Evolutionary conservation across 2,113 vertebrate genomes (phyloP).

Genomic region (Copsychus sechellarum): DNA sequence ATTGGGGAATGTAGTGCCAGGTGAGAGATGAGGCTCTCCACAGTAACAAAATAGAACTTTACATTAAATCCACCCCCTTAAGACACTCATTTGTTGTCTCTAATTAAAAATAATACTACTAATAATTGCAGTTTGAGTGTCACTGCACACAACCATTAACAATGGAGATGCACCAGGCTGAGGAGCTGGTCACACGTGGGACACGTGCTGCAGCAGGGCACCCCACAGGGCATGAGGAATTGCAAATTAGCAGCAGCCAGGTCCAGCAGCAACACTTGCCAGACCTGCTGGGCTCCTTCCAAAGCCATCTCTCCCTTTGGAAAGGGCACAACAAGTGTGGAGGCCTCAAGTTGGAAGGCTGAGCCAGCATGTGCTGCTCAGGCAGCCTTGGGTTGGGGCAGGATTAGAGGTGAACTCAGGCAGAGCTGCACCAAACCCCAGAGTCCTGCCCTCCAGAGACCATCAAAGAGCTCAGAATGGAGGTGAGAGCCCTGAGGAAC

Average conservation of each 20-base stretch:
- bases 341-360: neutral
- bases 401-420: neutral
- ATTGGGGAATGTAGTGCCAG: neutral
- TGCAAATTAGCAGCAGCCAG: neutral
- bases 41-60: neutral
- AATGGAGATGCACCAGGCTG: neutral
- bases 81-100: neutral
- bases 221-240: conserved; percentile 41
- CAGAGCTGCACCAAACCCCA: neutral
- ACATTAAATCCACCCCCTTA: neutral
- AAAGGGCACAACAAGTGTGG: conserved; percentile 8
- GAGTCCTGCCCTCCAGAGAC: neutral
- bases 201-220: neutral
- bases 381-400: neutral
- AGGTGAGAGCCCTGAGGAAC: neutral
- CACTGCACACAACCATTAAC: too few relatives aligned
- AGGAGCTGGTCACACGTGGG: neutral
- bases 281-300: conserved; percentile 40
- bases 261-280: conserved; percentile 24
- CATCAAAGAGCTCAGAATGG: fast-evolving
- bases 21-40: neutral
- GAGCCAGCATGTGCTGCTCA: fast-evolving
- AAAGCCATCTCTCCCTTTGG: conserved; percentile 38
- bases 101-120: neutral
- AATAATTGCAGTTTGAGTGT: neutral